Evolutionary conservation across 1,140 invertebrate genomes (phyloP), one percentile per base, ranked within the genome.

Genomic region (Scaptomyza graminum): DNA sequence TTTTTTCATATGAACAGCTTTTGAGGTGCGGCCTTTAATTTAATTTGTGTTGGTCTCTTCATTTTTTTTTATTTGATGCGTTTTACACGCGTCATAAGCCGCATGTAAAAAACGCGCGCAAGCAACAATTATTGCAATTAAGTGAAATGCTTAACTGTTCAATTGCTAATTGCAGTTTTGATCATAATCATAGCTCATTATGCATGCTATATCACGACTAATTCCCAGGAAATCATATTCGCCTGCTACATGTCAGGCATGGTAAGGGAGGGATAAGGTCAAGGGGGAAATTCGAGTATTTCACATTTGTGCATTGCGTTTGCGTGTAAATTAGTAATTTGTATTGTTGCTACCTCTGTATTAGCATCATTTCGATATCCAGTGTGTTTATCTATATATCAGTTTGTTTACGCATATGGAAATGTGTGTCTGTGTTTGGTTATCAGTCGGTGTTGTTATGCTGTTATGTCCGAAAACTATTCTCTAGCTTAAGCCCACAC

Each of bases 321-420:
- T 60, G 65, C 69, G 81, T 87, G 78, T 79, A 87, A 87, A 87
- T 87, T 87, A 79, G 60, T 87, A 87, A 87, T 87, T 88, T 63
- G 64, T 51, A 57, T 61, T 72, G 77, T 87, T 68, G 41, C 59
- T 55, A 39, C 59, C 59, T 64, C 22, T n/a, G 11, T 37, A 22
- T 46, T 55, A 47, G 47, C 74, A 44, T 77, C 61, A 50, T 57
- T 82, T 62, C 74, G 70, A 83, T 82, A 78, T 65, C 16, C 16
- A 43, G 43, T 59, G 16, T 43, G 46, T 49, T 44, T 46, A 9
- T 61, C 66, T 28, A 11, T 6, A 16, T 34, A 25, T 54, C 9
- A 43, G n/a, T 41, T n/a, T 43, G 16, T 41, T 31, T 41, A 34
- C 31, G 7, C 9, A 7, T 39, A n/a, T 39, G 12, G 11, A 0